These are phyloP conservation scores for Myotis vivesi DNA, from an alignment of 2,797 vertebrate species.

Conservation along the genomic window DNA sequence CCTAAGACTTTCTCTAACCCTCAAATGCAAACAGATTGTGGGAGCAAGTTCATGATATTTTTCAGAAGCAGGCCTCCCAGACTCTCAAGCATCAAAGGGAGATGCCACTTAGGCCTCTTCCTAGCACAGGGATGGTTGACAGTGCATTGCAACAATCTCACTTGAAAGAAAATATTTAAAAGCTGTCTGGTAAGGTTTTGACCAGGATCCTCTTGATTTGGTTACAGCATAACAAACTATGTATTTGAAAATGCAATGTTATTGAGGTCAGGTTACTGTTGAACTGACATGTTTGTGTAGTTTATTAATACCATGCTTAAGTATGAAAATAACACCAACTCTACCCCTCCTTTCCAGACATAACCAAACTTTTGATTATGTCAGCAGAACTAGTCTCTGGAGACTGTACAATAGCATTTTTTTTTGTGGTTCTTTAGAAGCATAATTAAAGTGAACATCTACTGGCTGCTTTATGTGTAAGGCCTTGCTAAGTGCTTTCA, in stretches of 20 bases:
- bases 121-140: neutral
- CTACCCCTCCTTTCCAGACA: constrained; percentile 10
- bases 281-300: constrained; percentile 14
- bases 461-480: neutral
- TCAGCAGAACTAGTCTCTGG: neutral
- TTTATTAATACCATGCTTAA: constrained; percentile 22
- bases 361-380: neutral
- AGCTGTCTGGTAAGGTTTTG: neutral
- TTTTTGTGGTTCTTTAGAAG: neutral
- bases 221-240: neutral
- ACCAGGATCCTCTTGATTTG: neutral
- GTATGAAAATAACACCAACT: constrained; percentile 5
- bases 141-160: neutral
- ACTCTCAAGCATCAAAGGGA: neutral
- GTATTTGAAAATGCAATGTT: neutral
- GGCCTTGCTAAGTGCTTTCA: too few species aligned
- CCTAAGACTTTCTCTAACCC: neutral
- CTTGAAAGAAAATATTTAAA: constrained; percentile 21
- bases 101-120: neutral
- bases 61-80: neutral
- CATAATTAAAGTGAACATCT: neutral
- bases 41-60: neutral
- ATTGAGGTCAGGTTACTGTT: neutral
- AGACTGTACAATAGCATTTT: neutral
- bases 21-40: neutral